Conservation (phyloP, 2,888 invertebrate species). For the Aplocera efformata region DNA sequence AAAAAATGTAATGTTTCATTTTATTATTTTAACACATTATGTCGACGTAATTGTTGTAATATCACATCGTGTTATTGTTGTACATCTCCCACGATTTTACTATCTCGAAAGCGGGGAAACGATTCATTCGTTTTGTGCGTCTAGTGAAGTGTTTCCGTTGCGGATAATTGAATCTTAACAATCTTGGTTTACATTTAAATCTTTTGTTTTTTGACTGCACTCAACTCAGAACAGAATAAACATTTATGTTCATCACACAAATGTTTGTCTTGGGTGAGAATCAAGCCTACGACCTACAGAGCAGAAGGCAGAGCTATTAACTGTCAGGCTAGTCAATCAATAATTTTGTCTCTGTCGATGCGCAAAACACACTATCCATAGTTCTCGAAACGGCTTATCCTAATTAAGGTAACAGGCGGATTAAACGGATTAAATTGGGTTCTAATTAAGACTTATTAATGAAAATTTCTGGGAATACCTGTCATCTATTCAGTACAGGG, state of each 20-base stretch:
- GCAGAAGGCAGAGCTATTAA: no score
- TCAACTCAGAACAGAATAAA: no score
- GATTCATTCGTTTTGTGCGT: slow-evolving; percentile 48
- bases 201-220: no score
- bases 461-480: no score
- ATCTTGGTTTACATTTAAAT: slow-evolving; percentile 11
- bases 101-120: slow-evolving; percentile 68
- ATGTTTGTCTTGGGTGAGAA: no score
- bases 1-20: no score
- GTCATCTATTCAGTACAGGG: no score
- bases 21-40: not conserved
- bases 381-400: slow-evolving; percentile 8
- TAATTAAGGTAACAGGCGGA: slow-evolving; percentile 11
- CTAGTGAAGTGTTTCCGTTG: slow-evolving; percentile 35
- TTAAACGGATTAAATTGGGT: slow-evolving; percentile 5
- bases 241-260: no score
- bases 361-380: slow-evolving; percentile 7
- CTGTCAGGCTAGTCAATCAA: slow-evolving; percentile 1
- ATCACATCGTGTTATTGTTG: slow-evolving; percentile 52
- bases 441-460: no score
- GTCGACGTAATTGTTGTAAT: slow-evolving; percentile 29
- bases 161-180: slow-evolving; percentile 31
- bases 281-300: no score
- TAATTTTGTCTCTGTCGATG: slow-evolving; percentile 4
- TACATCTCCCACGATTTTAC: slow-evolving; percentile 70